Conservation (phyloP, 2,888 invertebrate genomes). For the Amorpha juglandis region DNA sequence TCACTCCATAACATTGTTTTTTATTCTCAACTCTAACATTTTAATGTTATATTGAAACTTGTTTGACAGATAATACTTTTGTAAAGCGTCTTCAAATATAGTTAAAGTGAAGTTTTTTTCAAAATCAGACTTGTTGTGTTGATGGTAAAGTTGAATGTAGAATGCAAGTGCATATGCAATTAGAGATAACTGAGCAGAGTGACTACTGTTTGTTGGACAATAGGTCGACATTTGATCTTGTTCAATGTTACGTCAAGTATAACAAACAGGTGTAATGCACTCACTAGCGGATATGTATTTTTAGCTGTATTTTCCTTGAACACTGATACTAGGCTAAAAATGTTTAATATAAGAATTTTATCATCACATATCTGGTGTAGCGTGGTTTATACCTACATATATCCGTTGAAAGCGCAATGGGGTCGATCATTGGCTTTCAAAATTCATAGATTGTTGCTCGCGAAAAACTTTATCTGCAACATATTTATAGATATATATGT, state of each 20-base stretch:
- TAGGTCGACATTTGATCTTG: slow-evolving; percentile 5
- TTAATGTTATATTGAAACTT: not conserved
- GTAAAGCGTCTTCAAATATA: not conserved
- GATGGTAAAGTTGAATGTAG: not conserved
- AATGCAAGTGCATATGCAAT: not conserved
- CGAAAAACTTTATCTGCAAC: no score
- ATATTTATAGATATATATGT: no score
- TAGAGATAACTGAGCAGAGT: not conserved
- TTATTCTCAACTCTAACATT: not conserved
- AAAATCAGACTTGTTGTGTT: not conserved
- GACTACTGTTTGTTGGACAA: not conserved
- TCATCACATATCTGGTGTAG: no score
- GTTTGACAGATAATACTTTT: not conserved
- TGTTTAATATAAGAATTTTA: no score
- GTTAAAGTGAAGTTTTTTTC: no score
- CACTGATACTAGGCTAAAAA: not conserved
- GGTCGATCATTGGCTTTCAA: no score
- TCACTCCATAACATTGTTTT: slow-evolving; percentile 42
- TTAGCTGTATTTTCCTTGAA: not conserved
- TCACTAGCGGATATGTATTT: not conserved
- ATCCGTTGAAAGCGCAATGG: no score
- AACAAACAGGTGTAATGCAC: not conserved
- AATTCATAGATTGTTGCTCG: no score
- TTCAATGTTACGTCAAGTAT: not conserved
- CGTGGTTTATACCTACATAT: no score